Conservation (phyloP, 1,140 invertebrate species). For the Drosophila nebulosa region DNA sequence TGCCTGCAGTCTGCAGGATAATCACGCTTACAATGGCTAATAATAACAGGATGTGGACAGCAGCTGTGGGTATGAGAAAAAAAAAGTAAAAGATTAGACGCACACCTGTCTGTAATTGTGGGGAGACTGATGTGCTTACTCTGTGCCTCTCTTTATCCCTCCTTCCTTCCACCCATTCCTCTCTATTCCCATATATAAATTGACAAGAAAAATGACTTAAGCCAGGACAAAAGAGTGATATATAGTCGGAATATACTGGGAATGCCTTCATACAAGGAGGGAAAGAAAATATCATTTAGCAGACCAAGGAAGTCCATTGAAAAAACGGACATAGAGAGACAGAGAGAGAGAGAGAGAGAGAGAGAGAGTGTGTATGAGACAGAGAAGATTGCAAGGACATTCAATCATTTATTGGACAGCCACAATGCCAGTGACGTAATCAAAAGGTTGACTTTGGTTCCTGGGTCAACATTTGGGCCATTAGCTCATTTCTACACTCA, state of each 20-base stretch:
- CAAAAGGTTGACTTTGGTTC: constrained; percentile 1
- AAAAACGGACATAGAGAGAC: not conserved
- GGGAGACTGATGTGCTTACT: not conserved
- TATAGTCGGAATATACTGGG: constrained; percentile 7
- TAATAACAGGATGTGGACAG: constrained; percentile 18
- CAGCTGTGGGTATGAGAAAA: not conserved
- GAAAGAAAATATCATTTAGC: constrained; percentile 56
- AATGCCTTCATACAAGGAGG: not conserved
- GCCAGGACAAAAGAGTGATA: constrained; percentile 48
- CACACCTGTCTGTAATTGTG: not conserved
- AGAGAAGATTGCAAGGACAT: constrained; percentile 22
- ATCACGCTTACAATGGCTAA: constrained; percentile 42
- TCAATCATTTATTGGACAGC: constrained; percentile 48
- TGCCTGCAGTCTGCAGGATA: constrained; percentile 11
- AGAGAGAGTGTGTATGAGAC: too few species aligned
- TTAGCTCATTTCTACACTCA: not conserved
- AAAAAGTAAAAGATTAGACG: not conserved
- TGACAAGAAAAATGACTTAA: constrained; percentile 66
- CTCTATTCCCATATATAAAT: not conserved
- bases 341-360: too few species aligned
- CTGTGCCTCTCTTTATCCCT: not conserved
- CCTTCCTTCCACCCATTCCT: not conserved
- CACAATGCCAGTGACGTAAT: constrained; percentile 23
- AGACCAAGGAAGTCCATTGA: constrained; percentile 16
- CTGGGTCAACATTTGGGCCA: not conserved